A percentile compares a stretch with the other conserved stretches of the same genome.
These are phyloP conservation scores for Cynodonichthys magdalenae DNA, from an alignment of 2,797 vertebrate genomes.

Conservation along the genomic window DNA sequence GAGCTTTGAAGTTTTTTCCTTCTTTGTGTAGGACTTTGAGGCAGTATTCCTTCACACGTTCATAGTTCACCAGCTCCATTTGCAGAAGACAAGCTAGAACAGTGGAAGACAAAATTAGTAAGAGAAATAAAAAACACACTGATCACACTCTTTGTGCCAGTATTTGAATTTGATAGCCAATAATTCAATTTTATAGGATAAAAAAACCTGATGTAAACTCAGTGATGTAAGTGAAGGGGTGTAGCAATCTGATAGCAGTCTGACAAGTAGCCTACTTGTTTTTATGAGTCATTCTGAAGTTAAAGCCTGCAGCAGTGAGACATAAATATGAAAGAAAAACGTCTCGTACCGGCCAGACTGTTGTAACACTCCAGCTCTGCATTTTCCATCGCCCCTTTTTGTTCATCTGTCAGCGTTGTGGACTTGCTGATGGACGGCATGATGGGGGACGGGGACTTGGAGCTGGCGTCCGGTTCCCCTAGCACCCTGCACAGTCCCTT, in stretches of 20 bases:
- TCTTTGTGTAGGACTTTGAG: conserved; percentile 98
- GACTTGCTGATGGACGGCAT: conserved; percentile 75
- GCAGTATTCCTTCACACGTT: conserved; percentile 97
- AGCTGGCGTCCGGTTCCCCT: conserved; percentile 81
- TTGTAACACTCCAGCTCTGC: conserved; percentile 98
- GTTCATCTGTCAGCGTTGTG: conserved; percentile 88
- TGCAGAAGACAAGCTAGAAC: conserved; percentile 92
- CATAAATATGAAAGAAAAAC: background rate
- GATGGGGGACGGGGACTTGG: conserved; percentile 58
- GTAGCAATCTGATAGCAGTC: too few relatives aligned
- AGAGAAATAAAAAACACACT: too few relatives aligned
- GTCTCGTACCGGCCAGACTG: conserved; percentile 90
- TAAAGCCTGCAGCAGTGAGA: conserved; percentile 25
- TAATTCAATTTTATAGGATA: too few relatives aligned
- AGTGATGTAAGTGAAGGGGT: background rate
- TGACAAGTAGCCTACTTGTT: too few relatives aligned
- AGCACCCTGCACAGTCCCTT: conserved; percentile 89
- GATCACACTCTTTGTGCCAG: too few relatives aligned
- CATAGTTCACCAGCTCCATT: conserved; percentile 98
- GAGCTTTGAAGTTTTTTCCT: conserved; percentile 97
- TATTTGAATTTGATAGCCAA: too few relatives aligned
- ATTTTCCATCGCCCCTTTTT: conserved; percentile 92
- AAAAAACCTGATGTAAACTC: too few relatives aligned
- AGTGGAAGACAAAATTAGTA: background rate
- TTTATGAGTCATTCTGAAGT: conserved; percentile 53